Evolutionary conservation across 2,113 vertebrate species (phyloP), one percentile per base, ranked within the genome.

Genomic region (Sapajus apella): DNA sequence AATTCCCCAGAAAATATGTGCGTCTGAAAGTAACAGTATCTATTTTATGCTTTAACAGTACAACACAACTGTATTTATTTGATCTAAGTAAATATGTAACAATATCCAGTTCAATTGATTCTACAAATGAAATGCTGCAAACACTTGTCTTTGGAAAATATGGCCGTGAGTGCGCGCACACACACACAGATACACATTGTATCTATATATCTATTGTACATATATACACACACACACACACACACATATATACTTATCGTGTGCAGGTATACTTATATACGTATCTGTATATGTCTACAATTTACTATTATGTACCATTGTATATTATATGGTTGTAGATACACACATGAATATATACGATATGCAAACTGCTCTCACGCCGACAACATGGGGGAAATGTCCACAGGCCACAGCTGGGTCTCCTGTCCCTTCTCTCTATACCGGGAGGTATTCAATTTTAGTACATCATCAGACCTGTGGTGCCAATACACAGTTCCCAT

Each of bases 101-200:
- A 68, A 40, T 40, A 30, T 16, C 27, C 30, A 82, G 55, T 23
- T 73, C 30, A 58, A n/a, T 3, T 61, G 47, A 72, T 47, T 55
- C 72, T 80, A 82, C 85, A 75, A 20, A 76, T 58, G 8, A 77
- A 84, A 92, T 72, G n/a, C 8, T 11, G 21, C 32, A 61, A 56
- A 93, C 20, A 66, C 21, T 9, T 43, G 37, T 45, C 30, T 83
- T 76, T 72, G 52, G 83, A 87, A 84, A 84, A 73, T 58, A 84
- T 4, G 32, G 68, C 73, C 47, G 50, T 3, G 13, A 3, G 12
- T 13, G 50, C 13, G 3, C 4, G 17, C 18, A 32, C 0, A 17
- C 2, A 13, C 21, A 12, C 0, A 17, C 2, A 13, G 14, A 27
- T 13, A 30, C 37, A 27, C 0, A 82, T 1, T 86, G n/a, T 66